Percentiles rank a stretch among this genome's conserved stretches.
Conservation (phyloP, 2,797 vertebrate species). For the Phylloscopus collybita region DNA sequence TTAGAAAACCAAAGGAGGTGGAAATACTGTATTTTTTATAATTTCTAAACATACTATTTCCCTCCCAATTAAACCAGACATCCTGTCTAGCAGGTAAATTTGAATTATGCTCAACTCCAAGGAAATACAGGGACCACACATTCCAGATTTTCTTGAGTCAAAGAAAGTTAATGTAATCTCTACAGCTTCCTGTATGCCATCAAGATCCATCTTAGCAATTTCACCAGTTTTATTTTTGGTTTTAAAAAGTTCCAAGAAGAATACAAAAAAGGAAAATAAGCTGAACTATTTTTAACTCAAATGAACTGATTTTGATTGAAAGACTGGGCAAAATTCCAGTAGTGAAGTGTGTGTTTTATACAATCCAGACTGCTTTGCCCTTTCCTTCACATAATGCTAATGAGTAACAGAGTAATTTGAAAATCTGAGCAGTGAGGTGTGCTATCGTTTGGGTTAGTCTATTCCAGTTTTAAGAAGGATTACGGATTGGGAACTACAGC, state of each 20-base stretch:
- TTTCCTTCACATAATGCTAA: constrained; percentile 28
- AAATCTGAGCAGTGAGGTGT: constrained; percentile 28
- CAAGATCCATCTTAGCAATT: neutral
- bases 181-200: neutral
- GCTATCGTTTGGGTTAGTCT: neutral
- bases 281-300: neutral
- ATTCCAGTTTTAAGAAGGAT: constrained; percentile 23
- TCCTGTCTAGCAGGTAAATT: neutral
- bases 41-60: neutral
- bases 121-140: neutral
- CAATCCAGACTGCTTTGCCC: neutral
- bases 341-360: neutral
- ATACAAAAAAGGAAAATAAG: neutral
- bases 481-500: neutral
- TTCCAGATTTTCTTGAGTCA: neutral
- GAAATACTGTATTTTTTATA: neutral
- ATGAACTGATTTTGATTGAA: neutral
- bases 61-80: neutral
- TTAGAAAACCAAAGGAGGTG: neutral
- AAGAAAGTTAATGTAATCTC: neutral
- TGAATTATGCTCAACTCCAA: neutral
- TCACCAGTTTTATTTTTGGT: neutral
- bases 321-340: neutral
- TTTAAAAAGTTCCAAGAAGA: neutral
- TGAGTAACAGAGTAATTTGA: neutral